Base-by-base conservation (phyloP, 2,113 vertebrate genomes). In the Galemys pyrenaicus region DNA sequence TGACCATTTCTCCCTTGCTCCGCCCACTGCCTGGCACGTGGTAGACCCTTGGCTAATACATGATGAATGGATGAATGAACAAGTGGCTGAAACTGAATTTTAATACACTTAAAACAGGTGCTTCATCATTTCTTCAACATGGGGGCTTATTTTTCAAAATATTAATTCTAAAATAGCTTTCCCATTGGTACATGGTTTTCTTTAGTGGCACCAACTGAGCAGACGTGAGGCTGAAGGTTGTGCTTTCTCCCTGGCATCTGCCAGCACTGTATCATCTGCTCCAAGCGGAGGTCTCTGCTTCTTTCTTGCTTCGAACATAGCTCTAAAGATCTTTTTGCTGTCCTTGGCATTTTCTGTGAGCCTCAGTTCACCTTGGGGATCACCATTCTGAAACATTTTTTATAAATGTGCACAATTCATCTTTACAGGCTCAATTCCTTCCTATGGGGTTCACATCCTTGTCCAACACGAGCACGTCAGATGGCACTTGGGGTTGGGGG, bases 111-210 rank as follows among this genome's bases (percentile, higher is more conserved):
- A 49, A 58, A 86, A 37, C 46, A 71, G 28, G 39, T 71, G 19
- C 24, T 89, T 83, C 26, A 28, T 80, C 80, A 85, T 24, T 83
- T 74, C 56, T 74, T 94, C n/a, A 9, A 64, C 82, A 79, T 82
- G 68, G 44, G 24, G 64, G 11, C 73, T 92, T 94, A 71, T 87
- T 85, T 94, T 90, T 71, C 49, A 83, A 91, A 79, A 74, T 39
- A 87, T 68, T 91, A 91, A 74, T 65, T 95, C 51, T 56, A 79
- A 86, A 74, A 41, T 65, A 49, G 28, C 79, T 62, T 93, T 80
- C 13, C 67, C 37, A 17, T 78, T 58, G 58, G 44, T 94, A 86
- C 30, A 46, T 2, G 10, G 12, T 73, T 93, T 65, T 89, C 79
- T 88, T 79, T 39, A 32, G 8, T 6, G 44, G 30, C 49, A 51